Evolutionary conservation across 2,797 vertebrate species (phyloP), one percentile per base, ranked within the genome.

Genomic region (Valencia hispanica): DNA sequence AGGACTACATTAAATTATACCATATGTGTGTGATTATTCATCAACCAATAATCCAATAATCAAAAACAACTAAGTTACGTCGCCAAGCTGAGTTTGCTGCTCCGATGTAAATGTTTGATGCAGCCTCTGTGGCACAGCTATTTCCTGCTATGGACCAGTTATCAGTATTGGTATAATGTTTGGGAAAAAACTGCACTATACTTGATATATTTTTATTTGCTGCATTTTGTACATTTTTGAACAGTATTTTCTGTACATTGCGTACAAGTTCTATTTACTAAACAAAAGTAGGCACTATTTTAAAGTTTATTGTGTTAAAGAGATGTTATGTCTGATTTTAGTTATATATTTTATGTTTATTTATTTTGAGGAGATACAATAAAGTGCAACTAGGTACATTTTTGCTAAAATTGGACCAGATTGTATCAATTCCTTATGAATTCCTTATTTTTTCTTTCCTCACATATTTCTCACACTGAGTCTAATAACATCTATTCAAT

Each of bases 331-430:
- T 95, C 87, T 94, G 83, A 86, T 94, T 94, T 95, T 78, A 79
- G 91, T 90, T 90, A 91, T 87, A 92, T 87, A 93, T 90, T 94
- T 87, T 96, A 95, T 95, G 91, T 94, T 96, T 96, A 97, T 94
- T 97, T 97, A 97, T 97, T 98, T 97, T 96, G 92, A 92, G 93
- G 91, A 95, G 91, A 94, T 92, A 91, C 94, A 93, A 95, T 91
- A 89, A 93, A 94, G 91, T 94, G 90, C 94, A 96, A 96, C 95
- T 84, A 81, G 81, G 73, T 87, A 79, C 45, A 68, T 90, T 91
- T 68, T 81, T 78, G 59, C 45, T 83, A 84, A 77, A 53, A n/a
- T 25, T 7, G 34, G 48, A 39, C 27, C 65, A 41, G 72, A 12
- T 18, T 68, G 34, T 55, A 18, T 61, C 51, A 20, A 8, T 43